A percentile compares a stretch with the other conserved stretches of the same genome.
Conservation (phyloP, 1,140 invertebrate species). For the Eurosta solidaginis region DNA sequence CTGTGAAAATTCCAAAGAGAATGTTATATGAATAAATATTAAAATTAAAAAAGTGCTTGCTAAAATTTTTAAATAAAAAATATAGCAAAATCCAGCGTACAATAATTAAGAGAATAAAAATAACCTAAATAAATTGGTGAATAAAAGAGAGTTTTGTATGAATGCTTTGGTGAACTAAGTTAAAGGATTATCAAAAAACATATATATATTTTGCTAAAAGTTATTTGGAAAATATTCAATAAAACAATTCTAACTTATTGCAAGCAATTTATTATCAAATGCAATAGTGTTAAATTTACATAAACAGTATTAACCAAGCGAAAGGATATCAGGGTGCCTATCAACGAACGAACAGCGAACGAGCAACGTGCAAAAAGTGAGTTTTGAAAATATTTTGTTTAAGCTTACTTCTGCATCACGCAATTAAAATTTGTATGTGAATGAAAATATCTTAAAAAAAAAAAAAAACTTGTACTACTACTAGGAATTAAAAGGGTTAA, state of each 20-base stretch:
- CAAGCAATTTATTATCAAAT: not conserved
- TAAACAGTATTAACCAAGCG: not conserved
- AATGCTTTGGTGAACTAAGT: too few species aligned
- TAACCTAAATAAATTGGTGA: too few species aligned
- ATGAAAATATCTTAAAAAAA: not conserved
- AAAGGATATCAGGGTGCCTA: not conserved
- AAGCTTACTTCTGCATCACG: not conserved
- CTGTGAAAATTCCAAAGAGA: not conserved
- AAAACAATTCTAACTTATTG: not conserved
- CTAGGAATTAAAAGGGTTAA: not conserved
- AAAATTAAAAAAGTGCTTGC: too few species aligned
- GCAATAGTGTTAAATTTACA: not conserved
- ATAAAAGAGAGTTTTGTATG: too few species aligned
- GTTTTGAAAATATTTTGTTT: not conserved
- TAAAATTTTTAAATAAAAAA: too few species aligned
- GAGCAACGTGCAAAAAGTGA: conserved; percentile 24
- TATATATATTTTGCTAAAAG: too few species aligned
- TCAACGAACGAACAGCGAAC: not conserved
- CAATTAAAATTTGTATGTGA: not conserved
- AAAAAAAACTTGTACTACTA: not conserved
- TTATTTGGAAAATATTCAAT: too few species aligned
- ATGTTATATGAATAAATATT: too few species aligned
- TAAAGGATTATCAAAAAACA: too few species aligned
- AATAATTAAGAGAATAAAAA: too few species aligned
- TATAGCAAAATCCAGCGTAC: too few species aligned